Evolutionary conservation across 2,888 invertebrate genomes (phyloP).

Genomic region (Lutraria lutraria): DNA sequence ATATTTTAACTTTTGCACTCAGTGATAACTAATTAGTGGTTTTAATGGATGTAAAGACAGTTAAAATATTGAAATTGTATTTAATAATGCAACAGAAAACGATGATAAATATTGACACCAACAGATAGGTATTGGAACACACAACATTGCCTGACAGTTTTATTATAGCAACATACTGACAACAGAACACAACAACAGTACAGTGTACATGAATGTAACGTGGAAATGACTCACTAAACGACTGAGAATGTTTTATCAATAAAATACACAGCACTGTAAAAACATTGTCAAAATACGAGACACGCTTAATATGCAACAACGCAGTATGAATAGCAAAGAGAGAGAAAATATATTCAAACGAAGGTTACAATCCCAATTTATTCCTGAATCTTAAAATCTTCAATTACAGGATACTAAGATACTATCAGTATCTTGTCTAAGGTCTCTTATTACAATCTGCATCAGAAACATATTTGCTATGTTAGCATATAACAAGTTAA

Average conservation of each 20-base stretch:
- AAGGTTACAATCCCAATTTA: background rate
- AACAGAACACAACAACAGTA: background rate
- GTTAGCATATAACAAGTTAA: background rate
- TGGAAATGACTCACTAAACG: conserved; percentile 2
- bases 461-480: conserved; percentile 9
- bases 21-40: background rate
- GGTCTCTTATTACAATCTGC: background rate
- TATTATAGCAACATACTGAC: background rate
- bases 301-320: background rate
- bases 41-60: background rate
- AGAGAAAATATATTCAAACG: conserved; percentile 16
- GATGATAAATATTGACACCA: background rate
- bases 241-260: background rate
- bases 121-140: background rate
- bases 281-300: background rate
- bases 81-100: background rate
- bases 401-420: background rate
- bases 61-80: background rate
- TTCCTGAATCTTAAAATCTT: background rate
- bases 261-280: background rate
- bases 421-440: background rate
- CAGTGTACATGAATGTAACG: background rate
- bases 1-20: background rate
- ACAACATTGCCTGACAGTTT: background rate
- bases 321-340: background rate